Percentiles rank a stretch among this genome's conserved stretches.
Evolutionary conservation across 2,113 vertebrate species (phyloP).

Genomic region (Cinclus cinclus): DNA sequence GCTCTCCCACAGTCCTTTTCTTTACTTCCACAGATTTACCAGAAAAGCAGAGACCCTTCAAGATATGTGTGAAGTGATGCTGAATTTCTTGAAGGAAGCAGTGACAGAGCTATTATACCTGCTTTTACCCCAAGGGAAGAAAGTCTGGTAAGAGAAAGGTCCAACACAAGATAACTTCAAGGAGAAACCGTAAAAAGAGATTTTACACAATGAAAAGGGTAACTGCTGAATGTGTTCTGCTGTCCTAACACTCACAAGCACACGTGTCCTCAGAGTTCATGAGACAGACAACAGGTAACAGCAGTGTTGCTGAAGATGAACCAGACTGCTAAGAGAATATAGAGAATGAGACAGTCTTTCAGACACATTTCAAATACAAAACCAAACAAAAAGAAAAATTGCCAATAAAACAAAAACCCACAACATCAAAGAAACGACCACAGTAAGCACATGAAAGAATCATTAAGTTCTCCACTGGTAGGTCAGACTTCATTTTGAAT

Average conservation of each 20-base stretch:
- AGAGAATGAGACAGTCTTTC: neutral
- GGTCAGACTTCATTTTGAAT: neutral
- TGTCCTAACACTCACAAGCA: neutral
- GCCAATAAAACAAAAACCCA: neutral
- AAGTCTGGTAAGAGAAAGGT: neutral
- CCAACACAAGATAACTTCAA: neutral
- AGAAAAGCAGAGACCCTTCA: neutral
- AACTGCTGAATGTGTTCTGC: neutral
- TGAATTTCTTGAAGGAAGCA: neutral
- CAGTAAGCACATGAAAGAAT: neutral
- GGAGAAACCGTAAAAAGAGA: neutral
- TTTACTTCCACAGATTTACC: neutral
- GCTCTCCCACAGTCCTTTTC: neutral
- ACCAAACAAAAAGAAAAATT: neutral
- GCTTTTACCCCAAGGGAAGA: neutral
- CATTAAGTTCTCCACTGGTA: neutral
- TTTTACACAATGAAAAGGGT: neutral
- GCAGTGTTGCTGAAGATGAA: neutral
- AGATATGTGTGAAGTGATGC: fast-evolving
- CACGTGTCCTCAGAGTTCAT: neutral
- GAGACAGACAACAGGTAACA: neutral
- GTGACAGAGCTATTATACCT: neutral
- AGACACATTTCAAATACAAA: neutral
- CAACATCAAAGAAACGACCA: neutral
- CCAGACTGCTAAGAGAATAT: neutral